Evolutionary conservation across 2,113 vertebrate genomes (phyloP).

Genomic region (Ceyx margarethae): DNA sequence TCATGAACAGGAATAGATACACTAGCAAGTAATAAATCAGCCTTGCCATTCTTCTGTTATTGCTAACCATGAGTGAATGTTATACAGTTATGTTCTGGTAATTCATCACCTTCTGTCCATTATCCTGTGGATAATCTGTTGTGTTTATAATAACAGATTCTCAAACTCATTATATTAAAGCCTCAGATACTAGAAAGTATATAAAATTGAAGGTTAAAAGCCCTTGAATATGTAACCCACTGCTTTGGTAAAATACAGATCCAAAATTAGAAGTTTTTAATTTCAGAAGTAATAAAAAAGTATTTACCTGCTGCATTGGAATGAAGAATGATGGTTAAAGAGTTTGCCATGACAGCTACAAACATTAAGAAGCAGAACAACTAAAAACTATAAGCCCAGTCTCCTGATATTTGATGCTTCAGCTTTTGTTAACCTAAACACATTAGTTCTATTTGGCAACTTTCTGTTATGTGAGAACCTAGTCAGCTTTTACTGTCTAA

Average conservation of each 20-base stretch:
- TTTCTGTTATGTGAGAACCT: neutral
- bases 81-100: conserved; percentile 14
- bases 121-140: conserved; percentile 14
- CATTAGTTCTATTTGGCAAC: neutral
- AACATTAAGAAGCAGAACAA: conserved; percentile 3
- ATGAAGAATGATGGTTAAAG: neutral
- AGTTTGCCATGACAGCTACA: neutral
- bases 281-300: neutral
- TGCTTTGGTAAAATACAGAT: neutral
- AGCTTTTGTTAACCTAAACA: neutral
- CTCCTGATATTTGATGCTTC: neutral
- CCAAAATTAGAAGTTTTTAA: neutral
- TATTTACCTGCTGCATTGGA: neutral
- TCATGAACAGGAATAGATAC: neutral
- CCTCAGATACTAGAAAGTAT: neutral
- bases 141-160: neutral
- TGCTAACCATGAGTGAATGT: neutral
- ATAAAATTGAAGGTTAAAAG: neutral
- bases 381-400: neutral
- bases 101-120: conserved; percentile 48
- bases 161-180: conserved; percentile 2
- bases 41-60: conserved; percentile 20
- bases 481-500: neutral
- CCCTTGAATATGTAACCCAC: neutral
- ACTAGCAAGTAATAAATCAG: conserved; percentile 42